phyloP scores from a whole-genome alignment of 2,888 invertebrate species.

The Heliconius ismenius region DNA sequence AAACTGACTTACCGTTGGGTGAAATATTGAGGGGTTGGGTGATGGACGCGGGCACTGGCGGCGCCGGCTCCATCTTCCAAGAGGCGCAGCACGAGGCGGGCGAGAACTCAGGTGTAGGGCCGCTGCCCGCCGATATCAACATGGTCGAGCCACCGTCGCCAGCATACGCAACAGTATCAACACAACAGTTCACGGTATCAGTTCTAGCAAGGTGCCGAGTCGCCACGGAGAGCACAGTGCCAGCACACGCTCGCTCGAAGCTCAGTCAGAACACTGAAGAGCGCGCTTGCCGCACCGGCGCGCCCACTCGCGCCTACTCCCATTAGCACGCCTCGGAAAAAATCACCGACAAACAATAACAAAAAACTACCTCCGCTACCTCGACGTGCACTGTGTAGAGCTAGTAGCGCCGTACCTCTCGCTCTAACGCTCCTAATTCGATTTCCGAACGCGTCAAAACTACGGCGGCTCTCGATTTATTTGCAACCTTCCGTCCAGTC shows the following conservation, averaged over 20 bases:
- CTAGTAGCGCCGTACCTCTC: conserved; percentile 67
- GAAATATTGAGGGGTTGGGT: conserved; percentile 82
- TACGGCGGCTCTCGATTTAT: conserved; percentile 74
- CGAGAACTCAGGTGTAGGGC: conserved; percentile 82
- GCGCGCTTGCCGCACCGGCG: conserved; percentile 79
- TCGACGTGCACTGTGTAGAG: conserved; percentile 53
- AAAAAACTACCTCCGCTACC: conserved; percentile 74
- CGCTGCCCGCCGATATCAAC: conserved; percentile 85
- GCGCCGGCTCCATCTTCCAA: conserved; percentile 85
- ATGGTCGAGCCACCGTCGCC: conserved; percentile 75
- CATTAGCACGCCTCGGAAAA: conserved; percentile 81
- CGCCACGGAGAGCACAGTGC: conserved; percentile 58
- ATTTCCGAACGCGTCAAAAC: conserved; percentile 81
- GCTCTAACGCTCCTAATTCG: conserved; percentile 80
- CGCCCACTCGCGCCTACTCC: conserved; percentile 81
- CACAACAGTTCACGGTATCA: conserved; percentile 63
- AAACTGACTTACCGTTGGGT: conserved; percentile 71
- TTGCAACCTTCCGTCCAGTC: conserved; percentile 76
- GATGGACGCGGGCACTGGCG: conserved; percentile 77
- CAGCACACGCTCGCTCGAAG: conserved; percentile 80
- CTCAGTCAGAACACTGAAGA: conserved; percentile 82
- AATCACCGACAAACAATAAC: conserved; percentile 79
- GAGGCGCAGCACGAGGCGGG: conserved; percentile 82
- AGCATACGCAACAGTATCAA: conserved; percentile 64
- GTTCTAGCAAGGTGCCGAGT: conserved; percentile 40